Base-by-base conservation (phyloP, 2,888 invertebrate genomes). In the Matsumyia berberina region DNA sequence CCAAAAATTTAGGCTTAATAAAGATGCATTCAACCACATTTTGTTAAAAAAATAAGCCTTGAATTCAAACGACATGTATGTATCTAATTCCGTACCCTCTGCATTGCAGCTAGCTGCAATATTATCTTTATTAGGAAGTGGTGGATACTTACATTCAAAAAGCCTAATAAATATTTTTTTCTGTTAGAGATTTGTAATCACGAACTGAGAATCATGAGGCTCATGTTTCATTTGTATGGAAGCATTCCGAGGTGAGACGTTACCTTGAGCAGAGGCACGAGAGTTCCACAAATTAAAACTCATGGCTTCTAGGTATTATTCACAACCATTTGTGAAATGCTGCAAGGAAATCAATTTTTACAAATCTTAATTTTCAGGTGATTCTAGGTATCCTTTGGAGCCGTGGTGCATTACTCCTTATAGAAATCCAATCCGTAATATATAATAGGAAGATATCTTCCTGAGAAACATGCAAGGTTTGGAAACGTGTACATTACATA, bases 401-500 rank as follows among this genome's bases (percentile, higher is more conserved):
- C 49, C 58, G 5, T 77, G 58, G 77, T 67, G 58, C 15, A 67
- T 69, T 5, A 67, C 77, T 11, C 60, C 69, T 8, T 77, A 60
- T 42, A 67, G 77, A 49, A 51, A 9, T 60, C 49, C 69, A n/a
- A n/a, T n/a, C n/a, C n/a, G 31, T 69, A 11, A 42, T 42, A 15
- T 64, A 64, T 15, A 8, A 51, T 9, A 39, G 49, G 17, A 24
- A 64, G 62, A 49, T 49, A 46, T 46, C 17, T 31, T 11, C 62
- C 49, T 8, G 62, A 49, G 11, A 64, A 49, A 19, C 33, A 35
- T 49, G 49, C 46, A 31, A 11, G 35, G 11, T 62, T 64, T 64
- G 35, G 46, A 49, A 64, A 64, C 44, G 33, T 62, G 62, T 62
- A 46, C 62, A 15, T 33, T 46, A 6, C 44, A 46, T 29, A 62